Evolutionary conservation across 2,113 vertebrate species (phyloP).

Genomic region (Machaerirhynchus nigripectus): DNA sequence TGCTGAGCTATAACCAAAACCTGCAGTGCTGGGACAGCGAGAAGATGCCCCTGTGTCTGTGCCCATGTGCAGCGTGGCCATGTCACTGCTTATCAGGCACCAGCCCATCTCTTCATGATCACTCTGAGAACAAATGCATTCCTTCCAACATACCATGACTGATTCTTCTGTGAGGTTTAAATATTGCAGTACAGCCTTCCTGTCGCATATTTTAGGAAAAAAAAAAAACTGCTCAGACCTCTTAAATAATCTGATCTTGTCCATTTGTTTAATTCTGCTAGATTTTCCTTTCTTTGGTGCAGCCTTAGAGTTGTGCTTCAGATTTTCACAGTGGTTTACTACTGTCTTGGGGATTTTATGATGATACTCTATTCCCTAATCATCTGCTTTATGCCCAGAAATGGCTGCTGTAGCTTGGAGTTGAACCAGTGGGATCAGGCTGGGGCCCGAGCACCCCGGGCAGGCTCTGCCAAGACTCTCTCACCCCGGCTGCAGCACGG

Average conservation of each 20-base stretch:
- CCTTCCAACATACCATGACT: background rate
- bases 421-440: background rate
- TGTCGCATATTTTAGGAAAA: background rate
- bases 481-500: background rate
- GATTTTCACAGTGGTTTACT: background rate
- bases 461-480: background rate
- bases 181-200: background rate
- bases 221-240: background rate
- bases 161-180: background rate
- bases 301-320: background rate
- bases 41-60: background rate
- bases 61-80: accelerated
- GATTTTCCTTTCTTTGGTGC: background rate
- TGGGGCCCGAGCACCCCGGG: background rate
- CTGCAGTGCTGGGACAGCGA: background rate
- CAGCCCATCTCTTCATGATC: background rate
- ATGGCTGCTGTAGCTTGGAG: background rate
- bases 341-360: background rate
- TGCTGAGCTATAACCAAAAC: background rate
- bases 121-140: background rate
- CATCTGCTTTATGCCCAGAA: background rate
- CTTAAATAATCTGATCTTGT: background rate
- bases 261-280: background rate
- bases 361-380: background rate
- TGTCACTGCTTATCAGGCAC: background rate